These are phyloP conservation scores for Thereuonema tuberculata DNA, from an alignment of 1,140 invertebrate species.

Conservation along the genomic window DNA sequence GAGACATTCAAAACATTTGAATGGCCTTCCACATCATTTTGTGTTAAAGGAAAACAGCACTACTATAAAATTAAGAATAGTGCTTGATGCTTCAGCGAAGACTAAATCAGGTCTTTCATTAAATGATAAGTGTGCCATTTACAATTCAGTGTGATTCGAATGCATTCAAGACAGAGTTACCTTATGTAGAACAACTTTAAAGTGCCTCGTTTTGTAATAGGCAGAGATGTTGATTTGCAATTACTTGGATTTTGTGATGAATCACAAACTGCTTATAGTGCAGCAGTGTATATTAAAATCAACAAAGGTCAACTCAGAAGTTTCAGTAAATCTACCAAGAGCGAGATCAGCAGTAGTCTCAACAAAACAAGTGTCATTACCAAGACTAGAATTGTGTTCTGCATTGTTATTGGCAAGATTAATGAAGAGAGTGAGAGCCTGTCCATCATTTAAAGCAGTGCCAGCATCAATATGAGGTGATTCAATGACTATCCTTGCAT, in stretches of 20 bases:
- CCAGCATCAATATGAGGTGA: constrained; percentile 25
- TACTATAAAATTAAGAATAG: constrained; percentile 27
- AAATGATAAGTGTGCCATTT: constrained; percentile 26
- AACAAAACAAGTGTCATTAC: constrained; percentile 8
- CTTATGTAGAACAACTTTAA: neutral
- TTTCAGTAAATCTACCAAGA: neutral
- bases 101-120: constrained; percentile 20
- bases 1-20: neutral
- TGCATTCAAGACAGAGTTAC: constrained; percentile 11
- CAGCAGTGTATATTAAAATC: constrained; percentile 11
- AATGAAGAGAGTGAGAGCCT: neutral
- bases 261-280: constrained; percentile 13
- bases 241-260: constrained; percentile 17
- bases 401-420: constrained; percentile 2
- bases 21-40: neutral
- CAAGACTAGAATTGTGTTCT: constrained; percentile 8
- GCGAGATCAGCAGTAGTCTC: constrained; percentile 13
- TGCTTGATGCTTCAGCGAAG: constrained; percentile 29
- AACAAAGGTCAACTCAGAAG: neutral
- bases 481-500: constrained; percentile 26
- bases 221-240: neutral
- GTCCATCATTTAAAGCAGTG: neutral
- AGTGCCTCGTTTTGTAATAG: neutral
- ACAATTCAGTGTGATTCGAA: constrained; percentile 17
- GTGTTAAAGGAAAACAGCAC: constrained; percentile 22